Evolutionary conservation across 1,140 invertebrate species (phyloP).

Genomic region (Sipha flava): DNA sequence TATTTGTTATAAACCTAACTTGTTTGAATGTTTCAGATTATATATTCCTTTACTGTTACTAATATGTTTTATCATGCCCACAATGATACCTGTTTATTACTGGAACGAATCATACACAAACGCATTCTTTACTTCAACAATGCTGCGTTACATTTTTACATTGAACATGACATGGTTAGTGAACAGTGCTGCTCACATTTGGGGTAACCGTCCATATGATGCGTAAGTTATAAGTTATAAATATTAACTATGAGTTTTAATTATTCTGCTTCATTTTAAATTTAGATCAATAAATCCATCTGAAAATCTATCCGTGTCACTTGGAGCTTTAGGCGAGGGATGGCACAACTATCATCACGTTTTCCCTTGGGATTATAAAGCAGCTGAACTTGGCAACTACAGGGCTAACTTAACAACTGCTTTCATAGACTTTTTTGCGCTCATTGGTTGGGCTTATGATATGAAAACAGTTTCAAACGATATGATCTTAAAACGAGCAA

Average conservation of each 20-base stretch:
- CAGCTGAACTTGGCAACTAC: constrained; percentile 69
- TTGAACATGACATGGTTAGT: constrained; percentile 93
- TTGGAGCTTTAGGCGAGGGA: constrained; percentile 71
- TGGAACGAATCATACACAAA: constrained; percentile 76
- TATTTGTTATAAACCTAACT: background rate
- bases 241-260: background rate
- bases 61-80: constrained; percentile 78
- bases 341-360: constrained; percentile 95
- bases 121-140: constrained; percentile 70
- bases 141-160: constrained; percentile 77
- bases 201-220: constrained; percentile 86
- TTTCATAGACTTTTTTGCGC: constrained; percentile 60
- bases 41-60: constrained; percentile 74
- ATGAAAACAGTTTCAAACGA: constrained; percentile 52
- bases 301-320: constrained; percentile 60
- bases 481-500: constrained; percentile 48
- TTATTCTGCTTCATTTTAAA: background rate
- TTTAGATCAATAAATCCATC: constrained; percentile 64
- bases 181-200: constrained; percentile 92
- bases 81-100: constrained; percentile 65
- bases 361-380: constrained; percentile 90
- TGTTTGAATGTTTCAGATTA: constrained; percentile 55
- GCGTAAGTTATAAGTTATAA: constrained; percentile 50
- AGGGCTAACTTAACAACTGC: constrained; percentile 67
- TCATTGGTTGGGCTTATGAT: constrained; percentile 72